Evolutionary conservation across 2,797 vertebrate species (phyloP), one percentile per base, ranked within the genome.

Genomic region (Falco novaeseelandiae): DNA sequence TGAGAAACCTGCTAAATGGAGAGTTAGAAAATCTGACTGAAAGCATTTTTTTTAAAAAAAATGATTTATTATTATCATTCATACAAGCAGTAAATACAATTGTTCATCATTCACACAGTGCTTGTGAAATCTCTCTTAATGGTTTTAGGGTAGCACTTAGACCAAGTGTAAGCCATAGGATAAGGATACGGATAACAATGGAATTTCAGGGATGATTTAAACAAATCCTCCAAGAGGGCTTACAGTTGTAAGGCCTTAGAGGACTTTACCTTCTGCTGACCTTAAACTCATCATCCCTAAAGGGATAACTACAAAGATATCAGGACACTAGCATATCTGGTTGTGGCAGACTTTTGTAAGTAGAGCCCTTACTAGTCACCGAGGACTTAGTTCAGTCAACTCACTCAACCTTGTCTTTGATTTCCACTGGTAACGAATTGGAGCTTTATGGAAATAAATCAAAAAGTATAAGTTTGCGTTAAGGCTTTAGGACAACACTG

Each of bases 151-250:
- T 21, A 89, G 71, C 51, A 62, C 79, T 85, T 90, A 61, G 78
- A 40, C 22, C 6, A 40, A 85, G 54, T 1, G 2, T 51, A 95
- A 95, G 79, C 86, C 10, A 1, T 67, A 40, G 94, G 81, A 93
- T 92, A 89, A 95, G 51, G 90, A 19, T 48, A 27, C 0, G 14
- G 95, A 95, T 96, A 97, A 83, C 70, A 73, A 63, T 4, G 96
- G 96, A 96, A 97, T 97, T 92, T 94, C 23, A 21, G 74, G 73
- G 40, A 94, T 90, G 94, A 88, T 71, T 87, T 92, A 96, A 97
- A 87, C 49, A 97, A 87, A 87, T 70, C 82, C 82, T 97, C 42
- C 55, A 81, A 90, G 81, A 7, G 57, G 18, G 34, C 54, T 90
- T 77, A 40, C 17, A 59, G 59, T 42, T 73, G 38, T 17, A 16